phyloP scores from a whole-genome alignment of 1,140 invertebrate genomes.

The Monochamus saltuarius region DNA sequence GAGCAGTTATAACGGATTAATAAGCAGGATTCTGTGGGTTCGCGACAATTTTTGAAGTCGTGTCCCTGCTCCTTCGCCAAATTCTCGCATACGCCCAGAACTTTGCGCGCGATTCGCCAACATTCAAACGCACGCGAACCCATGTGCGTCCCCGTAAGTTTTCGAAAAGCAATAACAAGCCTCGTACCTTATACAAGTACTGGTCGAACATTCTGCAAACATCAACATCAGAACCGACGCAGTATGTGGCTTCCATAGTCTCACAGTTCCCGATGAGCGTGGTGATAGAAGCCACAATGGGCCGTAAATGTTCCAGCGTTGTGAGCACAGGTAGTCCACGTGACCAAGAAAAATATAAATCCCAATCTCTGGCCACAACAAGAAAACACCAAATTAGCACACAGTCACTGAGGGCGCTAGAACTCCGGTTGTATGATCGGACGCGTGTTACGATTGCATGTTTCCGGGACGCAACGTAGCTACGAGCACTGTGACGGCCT shows the following conservation, averaged over 20 bases:
- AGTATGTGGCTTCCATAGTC: constrained; percentile 65
- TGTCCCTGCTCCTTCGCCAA: too few relatives aligned
- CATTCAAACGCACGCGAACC: too few relatives aligned
- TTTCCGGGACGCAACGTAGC: constrained; percentile 25
- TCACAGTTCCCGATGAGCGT: constrained; percentile 53
- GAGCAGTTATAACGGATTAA: too few relatives aligned
- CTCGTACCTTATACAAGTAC: constrained; percentile 66
- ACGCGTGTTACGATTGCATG: constrained; percentile 6
- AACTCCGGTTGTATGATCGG: constrained; percentile 11
- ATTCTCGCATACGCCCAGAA: too few relatives aligned
- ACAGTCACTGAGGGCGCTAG: constrained; percentile 11
- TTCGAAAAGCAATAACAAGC: too few relatives aligned
- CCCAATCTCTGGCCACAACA: not conserved
- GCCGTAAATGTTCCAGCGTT: constrained; percentile 54
- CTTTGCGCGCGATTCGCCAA: too few relatives aligned
- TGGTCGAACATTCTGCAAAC: constrained; percentile 69
- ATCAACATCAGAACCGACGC: constrained; percentile 64
- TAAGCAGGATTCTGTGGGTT: too few relatives aligned
- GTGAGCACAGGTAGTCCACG: constrained; percentile 32
- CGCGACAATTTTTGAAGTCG: too few relatives aligned
- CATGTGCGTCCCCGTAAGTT: too few relatives aligned
- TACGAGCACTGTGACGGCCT: constrained; percentile 25
- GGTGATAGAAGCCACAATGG: constrained; percentile 52
- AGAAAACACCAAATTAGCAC: constrained; percentile 3
- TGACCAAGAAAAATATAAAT: constrained; percentile 23